A percentile compares a stretch with the other conserved stretches of the same genome.
Evolutionary conservation across 2,113 vertebrate species (phyloP).

Genomic region (Calyptomena viridis): DNA sequence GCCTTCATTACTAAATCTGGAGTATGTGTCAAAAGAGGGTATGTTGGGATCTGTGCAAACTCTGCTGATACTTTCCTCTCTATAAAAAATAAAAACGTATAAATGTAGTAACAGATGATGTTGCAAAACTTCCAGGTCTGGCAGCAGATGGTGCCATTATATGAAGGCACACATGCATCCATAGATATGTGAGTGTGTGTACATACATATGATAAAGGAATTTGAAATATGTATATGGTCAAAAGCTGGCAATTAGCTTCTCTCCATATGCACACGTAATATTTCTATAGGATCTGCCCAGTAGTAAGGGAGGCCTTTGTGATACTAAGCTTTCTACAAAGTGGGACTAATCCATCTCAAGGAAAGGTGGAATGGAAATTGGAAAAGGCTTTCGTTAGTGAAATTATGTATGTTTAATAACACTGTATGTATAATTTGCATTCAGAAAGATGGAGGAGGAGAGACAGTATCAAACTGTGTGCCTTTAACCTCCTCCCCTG

Average conservation of each 20-base stretch:
- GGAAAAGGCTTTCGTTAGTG: not conserved
- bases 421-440: not conserved
- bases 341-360: not conserved
- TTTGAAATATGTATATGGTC: not conserved
- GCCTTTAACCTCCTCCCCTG: constrained; percentile 49
- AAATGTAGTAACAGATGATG: constrained; percentile 24
- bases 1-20: not conserved
- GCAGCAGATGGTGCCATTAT: constrained; percentile 53
- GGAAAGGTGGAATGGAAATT: not conserved
- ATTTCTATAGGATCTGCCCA: not conserved
- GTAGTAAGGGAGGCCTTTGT: not conserved
- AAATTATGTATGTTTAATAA: not conserved
- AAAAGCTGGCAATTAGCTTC: not conserved
- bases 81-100: not conserved
- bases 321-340: not conserved
- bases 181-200: not conserved
- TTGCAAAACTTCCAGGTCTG: constrained; percentile 47
- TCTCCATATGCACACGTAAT: fast-evolving
- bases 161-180: not conserved
- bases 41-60: not conserved
- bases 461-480: constrained; percentile 1
- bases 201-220: not conserved
- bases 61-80: not conserved
- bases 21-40: fast-evolving
- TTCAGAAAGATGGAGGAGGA: constrained; percentile 35